Conservation (phyloP, 1,140 invertebrate genomes). For the Micrasema longulum region DNA sequence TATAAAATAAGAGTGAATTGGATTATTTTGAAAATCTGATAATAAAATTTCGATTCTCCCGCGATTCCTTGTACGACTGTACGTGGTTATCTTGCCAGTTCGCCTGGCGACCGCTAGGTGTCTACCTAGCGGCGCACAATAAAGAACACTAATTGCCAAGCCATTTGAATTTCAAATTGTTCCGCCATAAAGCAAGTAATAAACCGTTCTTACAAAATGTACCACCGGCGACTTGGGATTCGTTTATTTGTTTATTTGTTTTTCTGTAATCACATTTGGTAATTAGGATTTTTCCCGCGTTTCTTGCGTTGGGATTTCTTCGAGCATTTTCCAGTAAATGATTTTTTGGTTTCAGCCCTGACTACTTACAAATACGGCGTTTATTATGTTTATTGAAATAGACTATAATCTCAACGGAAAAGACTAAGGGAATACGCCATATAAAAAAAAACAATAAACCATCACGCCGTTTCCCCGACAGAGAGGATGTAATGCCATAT, state of each 20-base stretch:
- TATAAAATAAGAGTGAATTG: too few species aligned
- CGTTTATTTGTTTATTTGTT: slow-evolving; percentile 52
- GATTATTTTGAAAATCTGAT: too few species aligned
- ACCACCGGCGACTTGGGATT: slow-evolving; percentile 48
- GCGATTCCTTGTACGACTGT: background rate
- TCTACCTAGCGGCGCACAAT: slow-evolving; percentile 44
- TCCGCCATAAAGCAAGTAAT: slow-evolving; percentile 45
- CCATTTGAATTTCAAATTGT: slow-evolving; percentile 55
- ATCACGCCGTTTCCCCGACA: too few species aligned
- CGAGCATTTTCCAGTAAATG: too few species aligned
- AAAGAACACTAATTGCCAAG: slow-evolving; percentile 54
- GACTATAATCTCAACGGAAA: too few species aligned
- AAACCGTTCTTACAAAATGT: slow-evolving; percentile 51
- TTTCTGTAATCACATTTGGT: slow-evolving; percentile 51
- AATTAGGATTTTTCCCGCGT: slow-evolving; percentile 45
- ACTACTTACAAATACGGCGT: too few species aligned
- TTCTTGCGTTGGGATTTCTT: background rate
- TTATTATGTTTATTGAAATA: too few species aligned
- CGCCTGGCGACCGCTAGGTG: slow-evolving; percentile 4
- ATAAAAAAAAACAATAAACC: too few species aligned
- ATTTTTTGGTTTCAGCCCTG: too few species aligned
- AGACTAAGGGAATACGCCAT: too few species aligned
- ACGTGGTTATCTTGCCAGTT: background rate
- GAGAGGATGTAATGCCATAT: too few species aligned
- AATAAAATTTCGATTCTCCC: too few species aligned